A percentile compares a stretch with the other conserved stretches of the same genome.
Evolutionary conservation across 2,888 invertebrate genomes (phyloP).

Genomic region (Zeuzera pyrina): DNA sequence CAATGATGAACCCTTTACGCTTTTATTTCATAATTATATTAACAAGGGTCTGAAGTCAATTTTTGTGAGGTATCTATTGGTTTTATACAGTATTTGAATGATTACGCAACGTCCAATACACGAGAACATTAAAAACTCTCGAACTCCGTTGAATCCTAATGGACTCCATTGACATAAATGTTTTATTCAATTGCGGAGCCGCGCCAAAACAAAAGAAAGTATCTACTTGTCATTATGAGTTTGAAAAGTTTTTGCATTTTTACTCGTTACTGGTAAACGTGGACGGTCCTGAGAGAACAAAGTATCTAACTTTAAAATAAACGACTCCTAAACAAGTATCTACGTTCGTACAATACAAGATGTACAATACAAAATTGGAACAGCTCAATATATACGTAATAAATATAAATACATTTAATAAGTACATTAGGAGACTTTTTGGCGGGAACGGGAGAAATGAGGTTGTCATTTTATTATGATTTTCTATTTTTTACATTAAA

Average conservation of each 20-base stretch:
- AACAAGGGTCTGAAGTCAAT: conserved; percentile 1
- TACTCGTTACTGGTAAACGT: conserved; percentile 39
- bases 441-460: too few species aligned
- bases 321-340: conserved; percentile 25
- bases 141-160: conserved; percentile 55
- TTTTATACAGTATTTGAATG: too few species aligned
- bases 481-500: too few species aligned
- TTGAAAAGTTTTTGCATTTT: conserved; percentile 57
- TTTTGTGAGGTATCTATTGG: too few species aligned
- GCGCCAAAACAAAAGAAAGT: conserved; percentile 64
- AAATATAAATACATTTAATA: too few species aligned
- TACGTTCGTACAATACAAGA: neutral
- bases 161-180: conserved; percentile 68
- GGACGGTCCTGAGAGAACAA: conserved; percentile 23
- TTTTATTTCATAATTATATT: conserved; percentile 6
- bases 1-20: conserved; percentile 8
- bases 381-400: neutral
- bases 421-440: too few species aligned
- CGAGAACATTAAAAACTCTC: conserved; percentile 39
- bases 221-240: conserved; percentile 62
- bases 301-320: conserved; percentile 28
- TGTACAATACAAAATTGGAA: neutral
- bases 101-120: conserved; percentile 31
- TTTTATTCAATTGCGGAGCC: conserved; percentile 65
- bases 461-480: too few species aligned